Evolutionary conservation across 1,140 invertebrate species (phyloP).

Genomic region (Zaprionus ornatus): DNA sequence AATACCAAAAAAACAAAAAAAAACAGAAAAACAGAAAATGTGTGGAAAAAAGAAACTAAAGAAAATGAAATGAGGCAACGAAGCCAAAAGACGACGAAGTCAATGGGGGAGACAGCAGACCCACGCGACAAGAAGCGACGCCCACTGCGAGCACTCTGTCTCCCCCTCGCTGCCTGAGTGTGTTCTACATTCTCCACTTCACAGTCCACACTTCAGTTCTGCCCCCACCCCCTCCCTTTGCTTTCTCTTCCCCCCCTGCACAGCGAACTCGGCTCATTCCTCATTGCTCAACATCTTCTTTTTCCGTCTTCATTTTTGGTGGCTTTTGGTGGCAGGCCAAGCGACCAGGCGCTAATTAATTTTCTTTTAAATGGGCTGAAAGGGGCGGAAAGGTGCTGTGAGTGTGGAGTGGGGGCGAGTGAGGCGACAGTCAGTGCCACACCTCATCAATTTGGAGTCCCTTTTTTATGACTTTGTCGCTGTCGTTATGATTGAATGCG

Average conservation of each 20-base stretch:
- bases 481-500: constrained; percentile 59
- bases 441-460: constrained; percentile 65
- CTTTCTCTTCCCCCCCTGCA: constrained; percentile 1
- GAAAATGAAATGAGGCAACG: constrained; percentile 43
- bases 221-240: neutral
- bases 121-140: constrained; percentile 35
- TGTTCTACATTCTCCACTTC: constrained; percentile 5
- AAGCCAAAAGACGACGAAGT: neutral
- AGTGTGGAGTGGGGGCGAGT: neutral
- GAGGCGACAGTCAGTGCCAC: constrained; percentile 58
- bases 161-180: neutral
- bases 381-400: constrained; percentile 62
- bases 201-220: neutral
- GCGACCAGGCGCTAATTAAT: constrained; percentile 77
- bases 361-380: constrained; percentile 53
- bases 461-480: constrained; percentile 52
- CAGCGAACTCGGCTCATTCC: constrained; percentile 8
- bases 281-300: constrained; percentile 35
- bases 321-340: constrained; percentile 53
- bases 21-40: neutral
- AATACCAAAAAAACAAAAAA: neutral
- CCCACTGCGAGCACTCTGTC: constrained; percentile 21
- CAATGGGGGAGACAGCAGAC: neutral
- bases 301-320: constrained; percentile 19
- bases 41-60: neutral